Percentiles rank a stretch among this genome's conserved stretches.
phyloP scores from a whole-genome alignment of 23 tunicate species.

The Ciona savignyi region DNA sequence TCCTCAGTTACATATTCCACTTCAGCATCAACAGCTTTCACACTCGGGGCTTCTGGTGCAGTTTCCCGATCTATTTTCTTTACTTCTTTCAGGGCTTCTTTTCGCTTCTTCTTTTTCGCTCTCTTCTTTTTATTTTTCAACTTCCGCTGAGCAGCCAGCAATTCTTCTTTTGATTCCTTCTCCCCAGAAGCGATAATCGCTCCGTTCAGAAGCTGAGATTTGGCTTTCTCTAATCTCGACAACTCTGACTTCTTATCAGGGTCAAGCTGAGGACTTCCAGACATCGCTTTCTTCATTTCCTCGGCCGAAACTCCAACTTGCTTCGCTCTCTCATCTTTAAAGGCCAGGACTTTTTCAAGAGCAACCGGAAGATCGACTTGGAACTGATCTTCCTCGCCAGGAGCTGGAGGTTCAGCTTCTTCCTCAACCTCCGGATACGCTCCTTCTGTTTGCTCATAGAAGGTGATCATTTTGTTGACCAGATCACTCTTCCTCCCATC shows the following conservation, averaged over 20 bases:
- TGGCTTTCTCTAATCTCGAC: not conserved
- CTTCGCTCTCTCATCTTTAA: not conserved
- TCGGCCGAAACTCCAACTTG: not conserved
- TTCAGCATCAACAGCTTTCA: conserved; percentile 12
- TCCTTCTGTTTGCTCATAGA: not conserved
- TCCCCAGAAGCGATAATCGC: not conserved
- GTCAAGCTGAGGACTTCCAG: not conserved
- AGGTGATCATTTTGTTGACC: not conserved
- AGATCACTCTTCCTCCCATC: conserved; percentile 2
- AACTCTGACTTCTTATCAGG: not conserved
- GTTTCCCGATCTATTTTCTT: conserved; percentile 13
- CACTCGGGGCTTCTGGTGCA: conserved; percentile 5
- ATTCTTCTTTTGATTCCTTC: not conserved
- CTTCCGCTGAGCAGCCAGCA: not conserved
- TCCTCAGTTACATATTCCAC: conserved; percentile 77
- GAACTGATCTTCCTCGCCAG: not conserved
- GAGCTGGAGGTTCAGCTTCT: not conserved
- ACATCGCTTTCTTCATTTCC: not conserved
- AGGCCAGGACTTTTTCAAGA: not conserved
- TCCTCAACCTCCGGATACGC: not conserved
- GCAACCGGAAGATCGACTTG: not conserved
- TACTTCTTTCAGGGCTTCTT: not conserved
- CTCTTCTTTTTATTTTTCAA: conserved; percentile 59
- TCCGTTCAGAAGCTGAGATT: not conserved
- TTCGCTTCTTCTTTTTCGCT: conserved; percentile 43